phyloP scores from a whole-genome alignment of 2,888 invertebrate species.

The Perithous albicinctus region DNA sequence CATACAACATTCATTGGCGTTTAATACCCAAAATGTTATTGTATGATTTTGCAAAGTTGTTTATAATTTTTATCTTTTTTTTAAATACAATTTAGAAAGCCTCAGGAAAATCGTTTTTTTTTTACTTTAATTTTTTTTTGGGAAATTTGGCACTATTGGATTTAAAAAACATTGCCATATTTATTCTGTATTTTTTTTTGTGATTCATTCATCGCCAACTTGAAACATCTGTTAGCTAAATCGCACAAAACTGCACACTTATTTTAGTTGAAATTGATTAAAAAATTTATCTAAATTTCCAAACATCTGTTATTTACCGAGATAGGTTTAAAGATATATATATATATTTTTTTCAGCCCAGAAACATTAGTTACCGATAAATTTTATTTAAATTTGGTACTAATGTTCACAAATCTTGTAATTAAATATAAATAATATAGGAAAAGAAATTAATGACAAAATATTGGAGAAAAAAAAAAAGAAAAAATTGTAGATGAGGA shows the following conservation, averaged over 20 bases:
- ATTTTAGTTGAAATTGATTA: background rate
- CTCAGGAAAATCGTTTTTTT: background rate
- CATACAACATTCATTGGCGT: constrained; percentile 34
- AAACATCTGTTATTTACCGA: background rate
- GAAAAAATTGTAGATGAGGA: too few species aligned
- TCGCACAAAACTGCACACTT: background rate
- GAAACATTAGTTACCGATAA: too few species aligned
- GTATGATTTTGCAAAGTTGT: constrained; percentile 3
- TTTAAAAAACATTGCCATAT: too few species aligned
- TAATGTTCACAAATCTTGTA: too few species aligned
- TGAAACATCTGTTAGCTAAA: background rate
- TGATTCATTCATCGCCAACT: background rate
- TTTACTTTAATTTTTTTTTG: background rate
- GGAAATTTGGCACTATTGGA: too few species aligned
- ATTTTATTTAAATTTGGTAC: too few species aligned
- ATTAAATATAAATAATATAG: too few species aligned
- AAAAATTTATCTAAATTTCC: background rate
- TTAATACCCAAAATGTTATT: constrained; percentile 22
- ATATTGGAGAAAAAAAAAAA: too few species aligned
- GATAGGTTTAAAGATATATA: too few species aligned
- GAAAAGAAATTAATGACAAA: too few species aligned
- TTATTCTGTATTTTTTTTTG: too few species aligned
- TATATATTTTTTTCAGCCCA: too few species aligned
- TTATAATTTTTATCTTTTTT: background rate
- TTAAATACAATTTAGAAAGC: background rate